Evolutionary conservation across 2,888 invertebrate genomes (phyloP).

Genomic region (Actias luna): DNA sequence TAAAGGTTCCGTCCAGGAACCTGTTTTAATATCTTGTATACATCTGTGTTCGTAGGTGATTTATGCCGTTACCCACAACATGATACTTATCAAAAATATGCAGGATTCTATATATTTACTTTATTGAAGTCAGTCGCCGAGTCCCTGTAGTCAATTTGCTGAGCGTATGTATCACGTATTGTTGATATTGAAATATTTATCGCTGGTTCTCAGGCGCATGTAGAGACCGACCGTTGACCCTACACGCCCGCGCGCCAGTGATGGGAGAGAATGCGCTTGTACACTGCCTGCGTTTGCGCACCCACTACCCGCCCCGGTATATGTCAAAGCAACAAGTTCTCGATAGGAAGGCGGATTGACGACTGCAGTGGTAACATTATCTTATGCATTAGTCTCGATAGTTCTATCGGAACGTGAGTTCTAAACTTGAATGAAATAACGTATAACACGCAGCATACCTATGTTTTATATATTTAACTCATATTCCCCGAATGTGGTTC

Average conservation of each 20-base stretch:
- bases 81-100: slow-evolving; percentile 44
- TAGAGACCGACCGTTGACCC: slow-evolving; percentile 76
- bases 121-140: slow-evolving; percentile 43
- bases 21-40: slow-evolving; percentile 2
- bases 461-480: neutral
- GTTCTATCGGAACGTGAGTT: slow-evolving; percentile 7
- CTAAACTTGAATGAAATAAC: slow-evolving; percentile 15
- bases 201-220: slow-evolving; percentile 74
- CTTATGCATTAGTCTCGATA: slow-evolving; percentile 11
- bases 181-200: slow-evolving; percentile 81
- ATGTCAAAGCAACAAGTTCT: slow-evolving; percentile 50
- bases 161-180: slow-evolving; percentile 79
- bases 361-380: slow-evolving; percentile 19
- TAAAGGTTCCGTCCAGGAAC: neutral
- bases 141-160: slow-evolving; percentile 74
- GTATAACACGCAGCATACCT: neutral
- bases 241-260: slow-evolving; percentile 50
- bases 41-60: neutral
- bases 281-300: slow-evolving; percentile 46
- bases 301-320: slow-evolving; percentile 49
- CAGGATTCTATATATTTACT: slow-evolving; percentile 42
- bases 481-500: neutral
- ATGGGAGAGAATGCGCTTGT: slow-evolving; percentile 58
- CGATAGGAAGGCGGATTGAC: slow-evolving; percentile 28
- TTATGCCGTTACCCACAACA: neutral